A percentile compares a stretch with the other conserved stretches of the same genome.
phyloP scores from a whole-genome alignment of 2,797 vertebrate species.

The Chanos chanos region DNA sequence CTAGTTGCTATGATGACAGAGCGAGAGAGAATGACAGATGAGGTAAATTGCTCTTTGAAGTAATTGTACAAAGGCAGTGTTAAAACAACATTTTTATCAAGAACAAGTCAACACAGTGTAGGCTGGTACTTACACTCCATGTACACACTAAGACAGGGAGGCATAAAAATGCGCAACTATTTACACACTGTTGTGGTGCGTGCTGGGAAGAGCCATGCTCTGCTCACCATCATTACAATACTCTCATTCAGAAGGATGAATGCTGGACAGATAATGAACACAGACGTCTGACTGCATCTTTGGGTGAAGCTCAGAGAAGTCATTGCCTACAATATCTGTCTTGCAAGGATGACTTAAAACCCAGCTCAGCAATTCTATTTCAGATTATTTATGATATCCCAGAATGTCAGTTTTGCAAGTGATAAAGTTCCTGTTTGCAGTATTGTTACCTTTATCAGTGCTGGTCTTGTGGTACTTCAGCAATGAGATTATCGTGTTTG shows the following conservation, averaged over 20 bases:
- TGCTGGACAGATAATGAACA: not conserved
- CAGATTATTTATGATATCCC: slow-evolving; percentile 22
- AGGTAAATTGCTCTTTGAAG: too few relatives aligned
- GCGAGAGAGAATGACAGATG: too few relatives aligned
- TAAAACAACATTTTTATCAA: too few relatives aligned
- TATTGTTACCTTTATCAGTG: slow-evolving; percentile 20
- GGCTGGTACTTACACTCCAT: too few relatives aligned
- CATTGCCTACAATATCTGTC: not conserved
- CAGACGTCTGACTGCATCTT: slow-evolving; percentile 13
- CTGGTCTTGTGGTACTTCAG: slow-evolving; percentile 37
- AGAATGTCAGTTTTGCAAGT: slow-evolving; percentile 37
- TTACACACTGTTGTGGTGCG: too few relatives aligned
- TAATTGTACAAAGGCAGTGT: too few relatives aligned
- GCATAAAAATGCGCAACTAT: too few relatives aligned
- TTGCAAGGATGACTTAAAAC: slow-evolving; percentile 6
- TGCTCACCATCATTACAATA: not conserved
- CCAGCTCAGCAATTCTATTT: not conserved
- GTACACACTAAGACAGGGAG: too few relatives aligned
- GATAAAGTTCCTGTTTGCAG: slow-evolving; percentile 25
- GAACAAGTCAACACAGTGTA: too few relatives aligned
- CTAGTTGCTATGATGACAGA: too few relatives aligned
- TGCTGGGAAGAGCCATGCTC: not conserved
- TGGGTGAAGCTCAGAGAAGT: not conserved
- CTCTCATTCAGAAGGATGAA: not conserved
- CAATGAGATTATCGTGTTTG: slow-evolving; percentile 33